Evolutionary conservation across 2,113 vertebrate species (phyloP), one percentile per base, ranked within the genome.

Genomic region (Coracopsis vasa): DNA sequence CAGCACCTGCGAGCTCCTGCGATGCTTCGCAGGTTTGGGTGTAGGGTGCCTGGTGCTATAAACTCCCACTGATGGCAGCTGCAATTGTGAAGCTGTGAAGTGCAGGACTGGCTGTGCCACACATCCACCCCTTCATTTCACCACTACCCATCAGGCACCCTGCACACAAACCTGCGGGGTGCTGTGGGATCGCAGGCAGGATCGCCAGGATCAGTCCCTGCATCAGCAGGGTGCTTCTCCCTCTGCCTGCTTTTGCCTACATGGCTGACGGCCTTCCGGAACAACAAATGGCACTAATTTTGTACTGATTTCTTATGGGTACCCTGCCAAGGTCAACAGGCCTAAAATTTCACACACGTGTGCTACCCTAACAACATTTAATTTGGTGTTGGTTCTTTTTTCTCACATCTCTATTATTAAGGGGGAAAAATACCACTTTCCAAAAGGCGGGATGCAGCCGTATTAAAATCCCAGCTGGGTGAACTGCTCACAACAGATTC

Each of bases 321-420:
- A 91, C 50, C 29, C 35, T 88, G 84, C 94, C 92, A 96, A 97
- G 93, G 88, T 92, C 95, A 88, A 66, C 28, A 88, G 94, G 71
- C 60, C 93, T 83, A 87, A 91, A 88, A 93, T 94, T 96, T 95
- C 72, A 78, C 69, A 77, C 7, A 13, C 4, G 8, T 75, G 51
- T 92, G 67, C 85, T 74, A 58, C 60, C 47, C 95, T 82, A 84
- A 90, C 92, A 92, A n/a, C 72, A 74, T 77, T 94, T 75, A 84
- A 89, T 92, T 95, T 91, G 35, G 29, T 41, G 53, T 79, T 94
- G 79, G 42, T 72, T 96, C 50, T 80, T 45, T 88, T 95, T 91
- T 93, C 69, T 41, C 74, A 72, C 65, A n/a, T 95, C 86, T 61
- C 86, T 93, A 24, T 94, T 94, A 94, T 91, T 86, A 67, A 90